A percentile compares a stretch with the other conserved stretches of the same genome.
Conservation (phyloP, 2,888 invertebrate genomes). For the Drosophila macrospina region DNA sequence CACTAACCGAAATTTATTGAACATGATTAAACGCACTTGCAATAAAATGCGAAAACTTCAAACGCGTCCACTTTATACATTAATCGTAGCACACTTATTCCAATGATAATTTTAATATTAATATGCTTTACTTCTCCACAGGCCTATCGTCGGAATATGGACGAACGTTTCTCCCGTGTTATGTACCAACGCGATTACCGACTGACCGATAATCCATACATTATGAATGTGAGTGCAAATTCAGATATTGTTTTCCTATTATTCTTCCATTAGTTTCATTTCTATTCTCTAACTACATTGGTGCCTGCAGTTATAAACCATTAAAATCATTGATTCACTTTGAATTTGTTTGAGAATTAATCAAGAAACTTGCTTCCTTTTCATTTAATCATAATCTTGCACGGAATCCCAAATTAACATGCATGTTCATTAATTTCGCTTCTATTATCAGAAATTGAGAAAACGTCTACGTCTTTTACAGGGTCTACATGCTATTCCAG, state of each 20-base stretch:
- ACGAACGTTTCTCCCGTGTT: constrained; percentile 86
- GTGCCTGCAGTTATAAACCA: neutral
- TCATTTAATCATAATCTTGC: neutral
- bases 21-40: constrained; percentile 56
- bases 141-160: constrained; percentile 87
- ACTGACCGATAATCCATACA: constrained; percentile 88
- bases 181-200: constrained; percentile 88
- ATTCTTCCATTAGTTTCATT: constrained; percentile 1
- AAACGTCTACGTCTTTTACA: constrained; percentile 82
- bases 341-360: neutral
- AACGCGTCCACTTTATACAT: constrained; percentile 7
- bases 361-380: neutral
- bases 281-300: neutral
- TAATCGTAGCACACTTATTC: neutral
- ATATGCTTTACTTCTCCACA: constrained; percentile 75
- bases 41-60: neutral
- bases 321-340: neutral
- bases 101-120: neutral
- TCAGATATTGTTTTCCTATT: constrained; percentile 4
- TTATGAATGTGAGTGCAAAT: constrained; percentile 86
- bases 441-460: constrained; percentile 29
- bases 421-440: constrained; percentile 18
- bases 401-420: neutral
- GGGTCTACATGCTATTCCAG: constrained; percentile 88
- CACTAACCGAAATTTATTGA: constrained; percentile 60